Evolutionary conservation across 2,888 invertebrate genomes (phyloP).

Genomic region (Meganola albula): DNA sequence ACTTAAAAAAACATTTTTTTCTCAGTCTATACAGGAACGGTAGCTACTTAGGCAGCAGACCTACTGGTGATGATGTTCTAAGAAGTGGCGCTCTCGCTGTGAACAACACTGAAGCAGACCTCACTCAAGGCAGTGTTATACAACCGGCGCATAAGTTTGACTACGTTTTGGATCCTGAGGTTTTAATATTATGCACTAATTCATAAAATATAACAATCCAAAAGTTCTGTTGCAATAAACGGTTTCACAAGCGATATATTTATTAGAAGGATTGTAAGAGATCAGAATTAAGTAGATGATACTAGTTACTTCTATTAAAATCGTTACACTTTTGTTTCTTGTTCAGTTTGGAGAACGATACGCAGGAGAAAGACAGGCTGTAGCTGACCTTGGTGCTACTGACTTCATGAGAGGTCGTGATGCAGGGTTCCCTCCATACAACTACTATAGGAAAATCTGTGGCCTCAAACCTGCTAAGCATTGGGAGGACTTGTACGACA

Average conservation of each 20-base stretch:
- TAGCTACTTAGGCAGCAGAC: conserved; percentile 29
- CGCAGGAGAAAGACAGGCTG: conserved; percentile 22
- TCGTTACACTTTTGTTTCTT: not conserved
- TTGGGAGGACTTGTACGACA: conserved; percentile 85
- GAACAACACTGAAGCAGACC: conserved; percentile 40
- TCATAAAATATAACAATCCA: too few relatives aligned
- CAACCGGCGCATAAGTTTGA: conserved; percentile 39
- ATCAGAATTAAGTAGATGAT: too few relatives aligned
- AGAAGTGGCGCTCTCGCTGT: conserved; percentile 35
- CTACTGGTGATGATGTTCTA: conserved; percentile 30
- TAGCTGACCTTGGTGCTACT: conserved; percentile 32
- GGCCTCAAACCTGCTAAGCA: conserved; percentile 83
- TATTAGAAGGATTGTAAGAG: too few relatives aligned
- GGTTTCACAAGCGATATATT: too few relatives aligned
- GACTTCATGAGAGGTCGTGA: conserved; percentile 79
- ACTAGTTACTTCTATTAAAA: not conserved
- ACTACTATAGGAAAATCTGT: conserved; percentile 88
- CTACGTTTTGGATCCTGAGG: conserved; percentile 38
- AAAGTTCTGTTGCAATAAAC: too few relatives aligned
- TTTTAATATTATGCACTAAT: conserved; percentile 17
- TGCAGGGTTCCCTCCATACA: conserved; percentile 90
- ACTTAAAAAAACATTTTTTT: conserved; percentile 1
- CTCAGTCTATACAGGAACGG: conserved; percentile 36
- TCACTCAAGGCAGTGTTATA: conserved; percentile 38
- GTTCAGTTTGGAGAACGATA: conserved; percentile 34